Conservation (phyloP, 2,113 vertebrate species). For the Plecotus auritus region DNA sequence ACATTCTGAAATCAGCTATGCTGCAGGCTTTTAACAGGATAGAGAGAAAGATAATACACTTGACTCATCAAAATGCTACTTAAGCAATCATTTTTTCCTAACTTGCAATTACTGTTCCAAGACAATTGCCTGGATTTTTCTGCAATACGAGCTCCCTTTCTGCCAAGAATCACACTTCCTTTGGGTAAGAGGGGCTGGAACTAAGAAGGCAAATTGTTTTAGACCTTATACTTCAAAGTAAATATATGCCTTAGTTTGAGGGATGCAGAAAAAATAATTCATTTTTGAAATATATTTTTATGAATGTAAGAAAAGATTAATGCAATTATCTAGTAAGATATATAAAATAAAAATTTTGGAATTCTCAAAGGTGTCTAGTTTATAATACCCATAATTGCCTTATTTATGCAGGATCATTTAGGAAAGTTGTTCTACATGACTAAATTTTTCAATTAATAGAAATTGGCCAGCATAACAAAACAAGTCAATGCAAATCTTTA, state of each 20-base stretch:
- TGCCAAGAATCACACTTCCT: constrained; percentile 38
- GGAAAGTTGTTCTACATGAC: constrained; percentile 18
- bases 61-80: constrained; percentile 15
- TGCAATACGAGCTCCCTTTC: constrained; percentile 16
- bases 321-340: not conserved
- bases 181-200: constrained; percentile 1
- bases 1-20: constrained; percentile 17
- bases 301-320: constrained; percentile 27
- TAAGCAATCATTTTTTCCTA: constrained; percentile 25
- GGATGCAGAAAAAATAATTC: constrained; percentile 29
- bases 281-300: constrained; percentile 22
- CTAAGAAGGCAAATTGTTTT: not conserved
- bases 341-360: constrained; percentile 24
- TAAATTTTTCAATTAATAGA: constrained; percentile 41
- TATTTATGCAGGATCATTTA: constrained; percentile 24
- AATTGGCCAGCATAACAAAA: constrained; percentile 32
- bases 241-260: constrained; percentile 13
- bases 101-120: not conserved
- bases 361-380: constrained; percentile 16
- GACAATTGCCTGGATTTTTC: not conserved
- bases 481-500: constrained; percentile 27
- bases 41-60: constrained; percentile 23
- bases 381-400: constrained; percentile 1
- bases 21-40: constrained; percentile 12
- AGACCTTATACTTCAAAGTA: constrained; percentile 16